Evolutionary conservation across 2,888 invertebrate genomes (phyloP).

Genomic region (Mythimna albipuncta): DNA sequence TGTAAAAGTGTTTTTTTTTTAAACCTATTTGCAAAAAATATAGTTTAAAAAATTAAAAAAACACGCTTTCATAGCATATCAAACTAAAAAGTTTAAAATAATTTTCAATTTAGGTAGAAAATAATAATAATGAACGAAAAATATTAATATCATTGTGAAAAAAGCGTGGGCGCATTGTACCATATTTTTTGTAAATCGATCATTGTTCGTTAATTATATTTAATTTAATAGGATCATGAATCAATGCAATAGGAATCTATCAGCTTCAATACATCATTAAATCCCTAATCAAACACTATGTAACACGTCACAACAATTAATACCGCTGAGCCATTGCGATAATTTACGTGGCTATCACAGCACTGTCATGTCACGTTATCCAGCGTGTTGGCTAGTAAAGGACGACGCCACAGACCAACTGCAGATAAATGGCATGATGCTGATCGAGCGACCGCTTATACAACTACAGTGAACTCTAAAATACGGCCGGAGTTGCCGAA

Average conservation of each 20-base stretch:
- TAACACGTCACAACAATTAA: constrained; percentile 15
- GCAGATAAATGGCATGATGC: constrained; percentile 75
- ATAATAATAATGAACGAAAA: too few species aligned
- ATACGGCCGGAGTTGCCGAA: constrained; percentile 70
- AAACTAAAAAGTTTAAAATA: too few species aligned
- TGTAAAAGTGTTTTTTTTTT: too few species aligned
- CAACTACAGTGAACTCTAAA: constrained; percentile 78
- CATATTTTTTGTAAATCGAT: too few species aligned
- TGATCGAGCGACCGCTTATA: constrained; percentile 73
- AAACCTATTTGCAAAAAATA: too few species aligned
- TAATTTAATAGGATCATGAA: not conserved
- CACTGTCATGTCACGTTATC: constrained; percentile 79
- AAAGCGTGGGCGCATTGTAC: too few species aligned
- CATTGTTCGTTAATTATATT: too few species aligned
- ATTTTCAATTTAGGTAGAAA: too few species aligned
- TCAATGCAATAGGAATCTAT: constrained; percentile 6
- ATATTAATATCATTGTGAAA: too few species aligned
- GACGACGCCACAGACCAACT: constrained; percentile 73
- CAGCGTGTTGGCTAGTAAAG: constrained; percentile 75
- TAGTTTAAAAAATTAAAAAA: too few species aligned
- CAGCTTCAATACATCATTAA: constrained; percentile 14
- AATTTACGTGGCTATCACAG: constrained; percentile 64
- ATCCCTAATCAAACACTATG: constrained; percentile 23
- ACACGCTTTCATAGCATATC: too few species aligned
- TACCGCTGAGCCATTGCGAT: constrained; percentile 48